Conservation (phyloP, 2,113 vertebrate genomes). For the Excalfactoria chinensis region DNA sequence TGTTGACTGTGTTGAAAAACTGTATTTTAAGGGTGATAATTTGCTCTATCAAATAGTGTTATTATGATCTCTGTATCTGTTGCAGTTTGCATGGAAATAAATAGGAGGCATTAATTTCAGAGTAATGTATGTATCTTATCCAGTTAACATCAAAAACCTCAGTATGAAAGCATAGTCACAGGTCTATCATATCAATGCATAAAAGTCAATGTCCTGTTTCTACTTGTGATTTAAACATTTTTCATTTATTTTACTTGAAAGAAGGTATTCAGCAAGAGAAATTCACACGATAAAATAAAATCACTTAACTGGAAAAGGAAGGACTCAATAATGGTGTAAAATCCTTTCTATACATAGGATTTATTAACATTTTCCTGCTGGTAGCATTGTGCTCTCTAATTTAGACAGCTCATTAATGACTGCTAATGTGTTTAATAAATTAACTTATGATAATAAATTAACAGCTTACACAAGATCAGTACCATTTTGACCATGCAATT, state of each 20-base stretch:
- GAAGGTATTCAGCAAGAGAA: not conserved
- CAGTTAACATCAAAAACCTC: slow-evolving; percentile 16
- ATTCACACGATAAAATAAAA: slow-evolving; percentile 40
- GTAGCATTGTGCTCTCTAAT: slow-evolving; percentile 6
- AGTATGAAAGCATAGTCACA: not conserved
- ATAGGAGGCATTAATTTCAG: not conserved
- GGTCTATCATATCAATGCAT: not conserved
- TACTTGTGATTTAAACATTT: slow-evolving; percentile 3
- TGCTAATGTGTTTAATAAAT: slow-evolving; percentile 38
- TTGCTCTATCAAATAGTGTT: not conserved
- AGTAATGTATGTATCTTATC: not conserved
- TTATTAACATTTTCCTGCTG: slow-evolving; percentile 29
- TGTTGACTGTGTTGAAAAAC: not conserved
- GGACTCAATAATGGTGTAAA: not conserved
- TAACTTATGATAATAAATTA: slow-evolving; percentile 44
- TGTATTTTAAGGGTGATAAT: not conserved
- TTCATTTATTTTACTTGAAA: not conserved
- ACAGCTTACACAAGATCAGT: slow-evolving; percentile 41
- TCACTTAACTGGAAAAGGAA: not conserved
- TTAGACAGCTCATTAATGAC: slow-evolving; percentile 60
- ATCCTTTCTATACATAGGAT: slow-evolving; percentile 29
- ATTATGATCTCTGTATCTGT: not conserved
- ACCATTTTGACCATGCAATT: slow-evolving; percentile 41
- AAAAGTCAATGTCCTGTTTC: slow-evolving; percentile 14
- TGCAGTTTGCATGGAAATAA: not conserved